phyloP scores from a whole-genome alignment of 2,888 invertebrate species.

The Pachymerium ferrugineum region DNA sequence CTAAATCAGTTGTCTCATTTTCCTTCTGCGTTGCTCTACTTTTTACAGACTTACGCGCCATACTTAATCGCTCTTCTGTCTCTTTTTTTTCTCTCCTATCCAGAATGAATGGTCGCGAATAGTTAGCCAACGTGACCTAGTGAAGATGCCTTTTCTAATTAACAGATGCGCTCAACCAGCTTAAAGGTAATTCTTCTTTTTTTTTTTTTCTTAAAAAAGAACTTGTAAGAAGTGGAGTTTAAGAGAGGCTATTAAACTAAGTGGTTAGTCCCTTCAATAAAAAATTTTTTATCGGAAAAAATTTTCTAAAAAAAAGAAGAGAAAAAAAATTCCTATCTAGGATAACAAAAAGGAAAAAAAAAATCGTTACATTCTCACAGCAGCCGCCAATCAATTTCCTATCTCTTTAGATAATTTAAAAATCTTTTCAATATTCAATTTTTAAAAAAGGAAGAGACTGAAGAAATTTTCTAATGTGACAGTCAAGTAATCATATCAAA shows the following conservation, averaged over 20 bases:
- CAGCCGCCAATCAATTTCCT: too few species aligned
- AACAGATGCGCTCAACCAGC: slow-evolving; percentile 7
- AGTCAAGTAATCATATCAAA: too few species aligned
- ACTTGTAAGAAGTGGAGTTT: not conserved
- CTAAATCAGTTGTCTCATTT: not conserved
- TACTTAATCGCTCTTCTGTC: not conserved
- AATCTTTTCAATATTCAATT: too few species aligned
- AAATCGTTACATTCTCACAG: too few species aligned
- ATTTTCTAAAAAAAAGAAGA: too few species aligned
- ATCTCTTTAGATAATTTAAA: too few species aligned
- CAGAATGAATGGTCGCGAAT: not conserved
- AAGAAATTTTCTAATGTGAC: too few species aligned
- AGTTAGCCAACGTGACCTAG: not conserved
- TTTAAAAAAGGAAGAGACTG: too few species aligned
- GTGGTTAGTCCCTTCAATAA: not conserved
- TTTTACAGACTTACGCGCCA: not conserved
- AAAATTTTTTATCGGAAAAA: too few species aligned
- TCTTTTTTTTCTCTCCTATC: not conserved
- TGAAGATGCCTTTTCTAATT: not conserved
- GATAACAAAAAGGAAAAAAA: too few species aligned
- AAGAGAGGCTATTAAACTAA: not conserved
- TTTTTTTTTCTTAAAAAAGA: not conserved
- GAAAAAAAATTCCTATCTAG: too few species aligned
- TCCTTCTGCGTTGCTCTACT: not conserved
- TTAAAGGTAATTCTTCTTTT: not conserved